A percentile compares a stretch with the other conserved stretches of the same genome.
phyloP scores from a whole-genome alignment of 2,888 invertebrate genomes.

The Archips crataeganus region DNA sequence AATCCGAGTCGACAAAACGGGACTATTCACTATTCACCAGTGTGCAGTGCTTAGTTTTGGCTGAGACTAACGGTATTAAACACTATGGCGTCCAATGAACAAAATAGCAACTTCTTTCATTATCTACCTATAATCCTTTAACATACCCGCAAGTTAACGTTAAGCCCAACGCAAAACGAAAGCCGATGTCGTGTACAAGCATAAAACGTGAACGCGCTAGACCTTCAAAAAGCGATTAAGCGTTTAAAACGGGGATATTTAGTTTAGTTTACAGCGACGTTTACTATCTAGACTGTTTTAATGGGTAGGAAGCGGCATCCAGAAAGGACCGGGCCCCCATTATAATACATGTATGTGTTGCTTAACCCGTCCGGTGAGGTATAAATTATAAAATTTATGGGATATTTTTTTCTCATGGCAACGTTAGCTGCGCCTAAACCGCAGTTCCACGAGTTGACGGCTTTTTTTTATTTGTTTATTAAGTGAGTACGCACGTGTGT shows the following conservation, averaged over 20 bases:
- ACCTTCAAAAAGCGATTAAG: constrained; percentile 68
- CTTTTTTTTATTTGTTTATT: constrained; percentile 21
- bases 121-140: background rate
- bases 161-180: background rate
- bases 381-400: constrained; percentile 81
- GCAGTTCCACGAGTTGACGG: constrained; percentile 25
- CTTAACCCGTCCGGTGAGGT: constrained; percentile 65
- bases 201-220: constrained; percentile 51
- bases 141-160: background rate
- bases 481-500: constrained; percentile 17
- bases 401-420: constrained; percentile 69
- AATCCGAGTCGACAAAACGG: too few species aligned
- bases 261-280: constrained; percentile 78
- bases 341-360: constrained; percentile 61
- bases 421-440: constrained; percentile 51
- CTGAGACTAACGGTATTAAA: too few species aligned
- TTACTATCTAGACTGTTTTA: constrained; percentile 74
- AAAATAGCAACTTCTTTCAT: background rate
- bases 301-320: constrained; percentile 73
- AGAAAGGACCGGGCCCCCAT: constrained; percentile 63
- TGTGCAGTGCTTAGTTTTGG: too few species aligned
- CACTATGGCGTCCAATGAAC: background rate
- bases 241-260: constrained; percentile 71
- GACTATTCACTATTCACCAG: too few species aligned
- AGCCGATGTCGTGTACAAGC: constrained; percentile 32